Percentiles rank a stretch among this genome's conserved stretches.
phyloP scores from a whole-genome alignment of 2,113 vertebrate genomes.

The Rhegmatorhina hoffmannsi region DNA sequence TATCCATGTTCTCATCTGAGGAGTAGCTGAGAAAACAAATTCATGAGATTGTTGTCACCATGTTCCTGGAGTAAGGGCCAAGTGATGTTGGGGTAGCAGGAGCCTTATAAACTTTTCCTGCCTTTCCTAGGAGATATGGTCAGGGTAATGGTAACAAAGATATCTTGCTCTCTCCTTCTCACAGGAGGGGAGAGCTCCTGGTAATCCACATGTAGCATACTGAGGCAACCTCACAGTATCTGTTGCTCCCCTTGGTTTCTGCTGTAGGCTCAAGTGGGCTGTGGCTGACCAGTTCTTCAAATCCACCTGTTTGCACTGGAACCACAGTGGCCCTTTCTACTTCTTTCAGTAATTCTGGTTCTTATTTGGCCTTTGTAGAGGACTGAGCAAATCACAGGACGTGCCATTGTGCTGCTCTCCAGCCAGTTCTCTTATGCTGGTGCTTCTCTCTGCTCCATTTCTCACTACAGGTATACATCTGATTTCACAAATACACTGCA shows the following conservation, averaged over 20 bases:
- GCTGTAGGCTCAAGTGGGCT: not conserved
- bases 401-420: not conserved
- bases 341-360: not conserved
- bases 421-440: not conserved
- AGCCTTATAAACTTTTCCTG: not conserved
- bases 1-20: constrained; percentile 50
- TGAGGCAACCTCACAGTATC: not conserved
- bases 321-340: not conserved
- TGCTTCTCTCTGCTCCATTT: not conserved
- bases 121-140: not conserved
- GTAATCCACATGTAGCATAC: not conserved
- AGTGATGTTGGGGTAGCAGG: not conserved
- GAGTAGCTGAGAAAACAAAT: constrained; percentile 55
- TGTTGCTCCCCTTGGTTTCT: not conserved
- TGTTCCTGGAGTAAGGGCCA: constrained; percentile 48
- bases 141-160: not conserved
- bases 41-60: constrained; percentile 21
- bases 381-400: not conserved
- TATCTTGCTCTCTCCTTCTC: not conserved
- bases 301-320: not conserved
- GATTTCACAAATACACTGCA: constrained; percentile 90
- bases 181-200: not conserved
- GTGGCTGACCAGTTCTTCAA: not conserved
- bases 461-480: constrained; percentile 80
- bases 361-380: not conserved